These are phyloP conservation scores for Capromys pilorides DNA, from an alignment of 2,797 vertebrate genomes.

Conservation along the genomic window DNA sequence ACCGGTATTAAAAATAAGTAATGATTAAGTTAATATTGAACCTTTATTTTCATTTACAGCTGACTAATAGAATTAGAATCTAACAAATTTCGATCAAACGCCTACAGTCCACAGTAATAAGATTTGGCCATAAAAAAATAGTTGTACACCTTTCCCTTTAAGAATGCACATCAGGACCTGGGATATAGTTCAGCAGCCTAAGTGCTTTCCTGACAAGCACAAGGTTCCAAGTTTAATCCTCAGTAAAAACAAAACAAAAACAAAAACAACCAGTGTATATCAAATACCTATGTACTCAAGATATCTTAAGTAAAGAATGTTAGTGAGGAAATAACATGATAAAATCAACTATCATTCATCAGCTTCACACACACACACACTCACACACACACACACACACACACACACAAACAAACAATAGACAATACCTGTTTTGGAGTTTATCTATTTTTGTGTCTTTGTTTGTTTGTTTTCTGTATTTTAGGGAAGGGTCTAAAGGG, in stretches of 20 bases:
- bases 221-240: too few species aligned
- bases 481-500: too few species aligned
- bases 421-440: background rate
- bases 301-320: background rate
- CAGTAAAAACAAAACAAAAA: too few species aligned
- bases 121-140: background rate
- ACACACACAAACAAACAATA: too few species aligned
- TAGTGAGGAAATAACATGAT: background rate
- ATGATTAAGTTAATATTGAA: background rate
- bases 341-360: background rate
- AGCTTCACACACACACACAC: too few species aligned
- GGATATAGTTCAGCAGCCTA: too few species aligned
- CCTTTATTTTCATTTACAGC: background rate
- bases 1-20: constrained; percentile 12
- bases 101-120: background rate
- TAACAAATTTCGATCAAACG: background rate
- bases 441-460: constrained; percentile 40
- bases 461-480: too few species aligned
- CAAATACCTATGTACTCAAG: background rate
- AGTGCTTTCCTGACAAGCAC: too few species aligned
- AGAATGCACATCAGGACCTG: background rate
- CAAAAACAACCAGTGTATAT: too few species aligned
- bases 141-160: background rate
- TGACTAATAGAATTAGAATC: background rate
- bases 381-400: too few species aligned